Evolutionary conservation across 1,140 invertebrate genomes (phyloP).

Genomic region (Parapsyche elsis): DNA sequence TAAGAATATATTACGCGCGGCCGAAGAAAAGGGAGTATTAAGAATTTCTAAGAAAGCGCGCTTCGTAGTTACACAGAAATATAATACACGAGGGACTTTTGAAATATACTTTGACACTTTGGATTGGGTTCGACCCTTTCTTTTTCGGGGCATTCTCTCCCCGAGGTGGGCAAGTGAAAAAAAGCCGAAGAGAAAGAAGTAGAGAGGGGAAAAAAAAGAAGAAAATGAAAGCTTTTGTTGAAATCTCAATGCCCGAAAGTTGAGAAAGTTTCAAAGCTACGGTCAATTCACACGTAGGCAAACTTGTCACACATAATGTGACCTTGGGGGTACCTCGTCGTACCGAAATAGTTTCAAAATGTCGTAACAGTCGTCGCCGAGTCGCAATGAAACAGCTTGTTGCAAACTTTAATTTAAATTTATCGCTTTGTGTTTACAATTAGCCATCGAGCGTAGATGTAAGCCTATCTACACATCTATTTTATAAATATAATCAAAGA

Average conservation of each 20-base stretch:
- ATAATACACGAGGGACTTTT: constrained; percentile 54
- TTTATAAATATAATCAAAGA: not conserved
- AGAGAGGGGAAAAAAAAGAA: constrained; percentile 5
- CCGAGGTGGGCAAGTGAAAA: not conserved
- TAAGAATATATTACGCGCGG: not conserved
- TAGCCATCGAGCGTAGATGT: too few relatives aligned
- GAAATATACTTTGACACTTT: constrained; percentile 56
- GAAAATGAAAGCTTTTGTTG: constrained; percentile 56
- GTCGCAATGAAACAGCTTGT: too few relatives aligned
- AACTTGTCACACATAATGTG: constrained; percentile 44
- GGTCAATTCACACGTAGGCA: constrained; percentile 49
- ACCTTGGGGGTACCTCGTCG: constrained; percentile 38
- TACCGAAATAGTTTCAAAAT: too few relatives aligned
- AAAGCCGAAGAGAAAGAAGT: not conserved
- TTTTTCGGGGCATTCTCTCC: constrained; percentile 41
- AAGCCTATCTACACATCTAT: too few relatives aligned
- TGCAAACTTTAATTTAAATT: too few relatives aligned
- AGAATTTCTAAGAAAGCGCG: constrained; percentile 21
- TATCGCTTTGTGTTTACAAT: too few relatives aligned
- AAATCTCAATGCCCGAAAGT: constrained; percentile 53
- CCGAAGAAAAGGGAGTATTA: not conserved
- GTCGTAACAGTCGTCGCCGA: too few relatives aligned
- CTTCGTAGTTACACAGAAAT: constrained; percentile 43
- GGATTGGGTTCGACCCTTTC: constrained; percentile 54
- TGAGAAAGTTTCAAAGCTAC: constrained; percentile 52